phyloP scores from a whole-genome alignment of 2,113 vertebrate genomes.

The Herpetotheres cachinnans region DNA sequence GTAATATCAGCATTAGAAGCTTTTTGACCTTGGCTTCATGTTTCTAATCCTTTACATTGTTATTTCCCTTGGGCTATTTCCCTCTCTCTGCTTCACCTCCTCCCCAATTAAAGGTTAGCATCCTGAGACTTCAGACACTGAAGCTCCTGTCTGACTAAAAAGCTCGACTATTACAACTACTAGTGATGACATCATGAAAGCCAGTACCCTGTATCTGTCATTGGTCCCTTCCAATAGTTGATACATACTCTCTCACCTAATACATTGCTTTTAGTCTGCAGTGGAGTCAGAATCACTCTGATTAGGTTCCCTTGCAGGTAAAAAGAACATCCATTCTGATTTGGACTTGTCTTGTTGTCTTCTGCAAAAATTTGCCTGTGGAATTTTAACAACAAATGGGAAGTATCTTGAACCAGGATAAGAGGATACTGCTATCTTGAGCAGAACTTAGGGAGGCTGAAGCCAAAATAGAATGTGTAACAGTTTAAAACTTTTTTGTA shows the following conservation, averaged over 20 bases:
- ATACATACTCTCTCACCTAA: neutral
- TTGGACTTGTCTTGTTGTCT: neutral
- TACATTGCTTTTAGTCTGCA: neutral
- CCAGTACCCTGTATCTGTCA: neutral
- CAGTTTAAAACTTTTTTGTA: neutral
- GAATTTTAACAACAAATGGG: neutral
- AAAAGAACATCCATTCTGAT: neutral
- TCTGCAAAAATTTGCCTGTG: neutral
- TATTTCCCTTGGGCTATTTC: neutral
- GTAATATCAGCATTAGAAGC: neutral
- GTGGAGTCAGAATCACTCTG: neutral
- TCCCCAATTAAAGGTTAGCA: neutral
- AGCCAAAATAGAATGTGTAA: neutral
- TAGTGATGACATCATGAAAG: neutral
- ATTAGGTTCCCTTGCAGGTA: neutral
- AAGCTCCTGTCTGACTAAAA: neutral
- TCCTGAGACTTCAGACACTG: neutral
- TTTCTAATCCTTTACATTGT: neutral
- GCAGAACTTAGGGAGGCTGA: neutral
- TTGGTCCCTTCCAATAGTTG: neutral
- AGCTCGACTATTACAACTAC: accelerated
- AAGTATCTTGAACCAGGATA: neutral
- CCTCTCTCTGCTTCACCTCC: accelerated
- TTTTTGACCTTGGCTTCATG: neutral
- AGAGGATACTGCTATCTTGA: neutral